phyloP scores from a whole-genome alignment of 2,888 invertebrate species.

The Phengaris alcon region DNA sequence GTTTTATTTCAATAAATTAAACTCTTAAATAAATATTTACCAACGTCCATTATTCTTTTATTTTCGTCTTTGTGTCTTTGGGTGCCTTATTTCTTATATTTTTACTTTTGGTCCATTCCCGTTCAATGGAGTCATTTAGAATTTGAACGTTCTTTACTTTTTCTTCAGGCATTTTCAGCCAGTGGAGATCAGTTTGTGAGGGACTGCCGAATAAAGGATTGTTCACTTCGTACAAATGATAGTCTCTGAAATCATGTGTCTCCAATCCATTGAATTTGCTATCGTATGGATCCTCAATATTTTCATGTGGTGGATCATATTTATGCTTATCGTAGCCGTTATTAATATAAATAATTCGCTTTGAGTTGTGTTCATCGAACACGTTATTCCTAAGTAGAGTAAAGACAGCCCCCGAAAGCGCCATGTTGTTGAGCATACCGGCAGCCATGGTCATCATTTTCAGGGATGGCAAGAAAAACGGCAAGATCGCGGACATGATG shows the following conservation, averaged over 20 bases:
- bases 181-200: constrained; percentile 30
- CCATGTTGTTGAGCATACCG: constrained; percentile 83
- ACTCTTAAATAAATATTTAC: constrained; percentile 8
- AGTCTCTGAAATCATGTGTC: constrained; percentile 38
- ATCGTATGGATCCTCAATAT: constrained; percentile 36
- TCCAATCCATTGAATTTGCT: constrained; percentile 35
- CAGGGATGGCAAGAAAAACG: constrained; percentile 83
- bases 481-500: constrained; percentile 82
- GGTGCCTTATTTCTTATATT: neutral
- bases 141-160: constrained; percentile 35
- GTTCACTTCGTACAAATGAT: constrained; percentile 34
- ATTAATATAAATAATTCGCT: constrained; percentile 79
- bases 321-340: constrained; percentile 77
- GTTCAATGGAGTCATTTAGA: constrained; percentile 24
- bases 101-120: neutral
- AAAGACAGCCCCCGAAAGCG: constrained; percentile 80
- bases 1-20: constrained; percentile 25
- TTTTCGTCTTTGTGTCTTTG: constrained; percentile 16
- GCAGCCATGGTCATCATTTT: constrained; percentile 82
- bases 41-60: neutral
- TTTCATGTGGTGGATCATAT: constrained; percentile 41
- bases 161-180: constrained; percentile 31
- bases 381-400: constrained; percentile 79
- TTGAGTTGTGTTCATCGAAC: constrained; percentile 74
- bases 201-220: constrained; percentile 27